Conservation (phyloP, 2,888 invertebrate genomes). For the Lottia gigantea region DNA sequence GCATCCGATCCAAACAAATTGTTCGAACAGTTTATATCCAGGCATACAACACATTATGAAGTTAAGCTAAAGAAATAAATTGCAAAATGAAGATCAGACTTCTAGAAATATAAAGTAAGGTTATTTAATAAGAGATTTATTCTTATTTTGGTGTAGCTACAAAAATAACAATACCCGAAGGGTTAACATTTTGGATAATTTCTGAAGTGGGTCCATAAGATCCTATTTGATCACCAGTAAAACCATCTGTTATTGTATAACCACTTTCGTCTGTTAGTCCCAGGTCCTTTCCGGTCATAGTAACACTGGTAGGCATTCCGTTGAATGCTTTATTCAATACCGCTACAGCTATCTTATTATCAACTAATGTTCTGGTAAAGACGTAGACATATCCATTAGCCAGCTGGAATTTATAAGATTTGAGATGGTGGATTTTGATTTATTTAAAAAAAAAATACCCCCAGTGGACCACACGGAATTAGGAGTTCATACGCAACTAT, state of each 20-base stretch:
- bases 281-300: constrained; percentile 31
- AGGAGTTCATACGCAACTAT: too few relatives aligned
- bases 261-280: constrained; percentile 32
- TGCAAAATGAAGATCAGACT: too few relatives aligned
- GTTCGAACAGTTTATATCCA: too few relatives aligned
- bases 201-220: not conserved
- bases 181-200: not conserved
- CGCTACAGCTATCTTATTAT: constrained; percentile 36
- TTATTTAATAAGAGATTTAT: not conserved
- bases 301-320: constrained; percentile 36
- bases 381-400: not conserved
- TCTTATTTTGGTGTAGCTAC: constrained; percentile 3
- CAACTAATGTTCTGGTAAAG: not conserved
- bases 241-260: constrained; percentile 45
- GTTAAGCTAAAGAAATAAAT: too few relatives aligned
- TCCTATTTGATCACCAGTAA: constrained; percentile 37
- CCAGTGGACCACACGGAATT: too few relatives aligned
- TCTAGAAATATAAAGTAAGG: too few relatives aligned
- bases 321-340: constrained; percentile 39
- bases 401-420: not conserved
- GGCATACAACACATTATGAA: too few relatives aligned
- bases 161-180: not conserved
- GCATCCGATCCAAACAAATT: too few relatives aligned
- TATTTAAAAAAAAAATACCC: too few relatives aligned
- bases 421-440: too few relatives aligned